Percentiles rank a stretch among this genome's conserved stretches.
These are phyloP conservation scores for Drosophila pseudoananassae DNA, from an alignment of 1,140 invertebrate genomes.

Conservation along the genomic window DNA sequence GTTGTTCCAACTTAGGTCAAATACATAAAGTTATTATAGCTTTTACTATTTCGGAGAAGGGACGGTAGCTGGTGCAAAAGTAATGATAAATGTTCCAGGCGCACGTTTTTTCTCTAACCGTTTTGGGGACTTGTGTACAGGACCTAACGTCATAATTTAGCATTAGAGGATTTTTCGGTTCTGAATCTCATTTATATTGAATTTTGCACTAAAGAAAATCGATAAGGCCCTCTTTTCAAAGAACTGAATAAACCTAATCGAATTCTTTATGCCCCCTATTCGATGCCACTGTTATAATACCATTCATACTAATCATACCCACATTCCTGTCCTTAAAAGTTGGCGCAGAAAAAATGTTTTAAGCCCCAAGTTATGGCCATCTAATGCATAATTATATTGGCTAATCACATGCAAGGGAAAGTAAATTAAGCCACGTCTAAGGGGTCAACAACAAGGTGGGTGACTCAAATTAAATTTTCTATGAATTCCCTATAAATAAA, in stretches of 20 bases:
- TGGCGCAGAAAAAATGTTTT: constrained; percentile 55
- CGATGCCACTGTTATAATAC: not conserved
- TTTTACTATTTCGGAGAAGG: constrained; percentile 34
- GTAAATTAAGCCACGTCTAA: not conserved
- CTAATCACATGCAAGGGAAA: constrained; percentile 61
- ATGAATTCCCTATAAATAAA: constrained; percentile 72
- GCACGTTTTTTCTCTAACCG: constrained; percentile 55
- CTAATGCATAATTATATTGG: constrained; percentile 79
- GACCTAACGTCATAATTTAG: constrained; percentile 66
- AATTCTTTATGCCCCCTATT: no score
- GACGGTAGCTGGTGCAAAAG: constrained; percentile 6
- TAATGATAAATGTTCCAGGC: constrained; percentile 75
- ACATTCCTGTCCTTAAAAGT: constrained; percentile 4
- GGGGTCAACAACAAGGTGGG: constrained; percentile 23
- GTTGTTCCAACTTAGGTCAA: constrained; percentile 47
- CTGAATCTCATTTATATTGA: not conserved
- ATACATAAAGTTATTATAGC: constrained; percentile 83
- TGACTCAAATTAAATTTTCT: constrained; percentile 51
- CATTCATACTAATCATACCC: no score
- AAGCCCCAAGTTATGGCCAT: constrained; percentile 47
- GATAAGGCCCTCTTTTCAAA: no score
- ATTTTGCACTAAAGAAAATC: no score
- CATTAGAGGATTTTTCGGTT: constrained; percentile 26
- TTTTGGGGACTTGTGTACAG: not conserved
- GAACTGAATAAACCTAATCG: no score